A percentile compares a stretch with the other conserved stretches of the same genome.
phyloP scores from a whole-genome alignment of 2,113 vertebrate species.

The Ochotona princeps region DNA sequence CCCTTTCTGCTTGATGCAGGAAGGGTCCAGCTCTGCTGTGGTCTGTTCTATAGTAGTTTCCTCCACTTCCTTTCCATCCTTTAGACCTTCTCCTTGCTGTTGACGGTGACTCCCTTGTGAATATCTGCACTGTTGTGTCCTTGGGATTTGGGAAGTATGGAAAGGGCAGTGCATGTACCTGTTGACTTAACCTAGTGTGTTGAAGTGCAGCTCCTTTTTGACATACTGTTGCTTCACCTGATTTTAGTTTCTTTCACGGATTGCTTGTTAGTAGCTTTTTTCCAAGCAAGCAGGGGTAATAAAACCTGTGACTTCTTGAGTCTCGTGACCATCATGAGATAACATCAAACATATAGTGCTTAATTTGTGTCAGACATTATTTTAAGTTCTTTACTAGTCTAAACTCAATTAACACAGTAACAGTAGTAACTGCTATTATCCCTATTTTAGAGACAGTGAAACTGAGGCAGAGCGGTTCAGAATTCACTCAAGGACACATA shows the following conservation, averaged over 20 bases:
- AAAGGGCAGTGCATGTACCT: not conserved
- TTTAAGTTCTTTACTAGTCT: conserved; percentile 36
- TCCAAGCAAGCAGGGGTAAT: conserved; percentile 26
- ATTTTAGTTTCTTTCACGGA: no score
- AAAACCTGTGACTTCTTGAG: conserved; percentile 4
- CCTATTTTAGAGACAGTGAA: conserved; percentile 53
- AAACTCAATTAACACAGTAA: conserved; percentile 37
- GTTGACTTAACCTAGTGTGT: not conserved
- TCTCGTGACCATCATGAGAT: not conserved
- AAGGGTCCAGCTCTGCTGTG: not conserved
- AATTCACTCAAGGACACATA: conserved; percentile 54
- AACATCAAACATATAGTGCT: not conserved
- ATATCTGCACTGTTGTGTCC: not conserved
- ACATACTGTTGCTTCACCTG: not conserved
- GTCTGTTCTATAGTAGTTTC: no score
- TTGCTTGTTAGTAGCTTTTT: conserved; percentile 39
- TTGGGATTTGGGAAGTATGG: no score
- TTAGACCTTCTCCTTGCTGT: not conserved
- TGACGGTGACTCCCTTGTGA: no score
- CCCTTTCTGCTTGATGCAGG: no score
- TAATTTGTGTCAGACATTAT: conserved; percentile 29
- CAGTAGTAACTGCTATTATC: conserved; percentile 53
- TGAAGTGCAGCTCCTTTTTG: not conserved
- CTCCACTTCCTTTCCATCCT: no score
- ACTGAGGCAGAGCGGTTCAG: conserved; percentile 60